phyloP scores from a whole-genome alignment of 64 coral and sea anemone genomes.

The Porites lutea region DNA sequence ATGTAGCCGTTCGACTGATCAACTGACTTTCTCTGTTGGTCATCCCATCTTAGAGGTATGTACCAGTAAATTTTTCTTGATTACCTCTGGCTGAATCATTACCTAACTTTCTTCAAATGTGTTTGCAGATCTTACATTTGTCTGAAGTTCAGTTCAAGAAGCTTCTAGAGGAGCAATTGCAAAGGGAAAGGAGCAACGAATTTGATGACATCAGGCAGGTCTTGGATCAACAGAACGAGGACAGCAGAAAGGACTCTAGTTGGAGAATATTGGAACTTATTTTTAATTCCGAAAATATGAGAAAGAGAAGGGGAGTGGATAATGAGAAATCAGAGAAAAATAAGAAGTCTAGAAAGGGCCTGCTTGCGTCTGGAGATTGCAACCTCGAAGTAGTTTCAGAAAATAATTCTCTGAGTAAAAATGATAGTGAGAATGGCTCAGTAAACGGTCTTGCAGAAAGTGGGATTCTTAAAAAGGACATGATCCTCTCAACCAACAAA shows the following conservation, averaged over 20 bases:
- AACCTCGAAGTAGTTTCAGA: background rate
- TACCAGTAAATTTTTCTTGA: background rate
- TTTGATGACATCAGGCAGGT: constrained; percentile 72
- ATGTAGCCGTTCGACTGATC: background rate
- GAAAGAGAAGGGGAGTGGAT: background rate
- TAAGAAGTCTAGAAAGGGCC: background rate
- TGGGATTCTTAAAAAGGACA: background rate
- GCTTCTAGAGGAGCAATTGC: constrained; percentile 34
- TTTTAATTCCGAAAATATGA: background rate
- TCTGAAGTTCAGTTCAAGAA: constrained; percentile 31
- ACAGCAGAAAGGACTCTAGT: background rate
- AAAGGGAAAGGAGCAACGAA: constrained; percentile 31
- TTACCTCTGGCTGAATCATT: background rate
- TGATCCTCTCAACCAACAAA: too few relatives aligned
- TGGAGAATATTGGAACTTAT: constrained; percentile 39
- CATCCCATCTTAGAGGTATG: background rate
- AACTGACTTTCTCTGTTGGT: background rate
- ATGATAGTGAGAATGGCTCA: background rate
- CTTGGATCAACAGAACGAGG: background rate
- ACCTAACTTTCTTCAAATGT: background rate
- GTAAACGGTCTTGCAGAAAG: background rate
- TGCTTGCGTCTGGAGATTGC: background rate
- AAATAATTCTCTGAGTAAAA: background rate
- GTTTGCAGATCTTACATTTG: constrained; percentile 42
- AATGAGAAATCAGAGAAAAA: background rate